Percentiles rank a stretch among this genome's conserved stretches.
Evolutionary conservation across 2,888 invertebrate species (phyloP).

Genomic region (Subacronicta megacephala): DNA sequence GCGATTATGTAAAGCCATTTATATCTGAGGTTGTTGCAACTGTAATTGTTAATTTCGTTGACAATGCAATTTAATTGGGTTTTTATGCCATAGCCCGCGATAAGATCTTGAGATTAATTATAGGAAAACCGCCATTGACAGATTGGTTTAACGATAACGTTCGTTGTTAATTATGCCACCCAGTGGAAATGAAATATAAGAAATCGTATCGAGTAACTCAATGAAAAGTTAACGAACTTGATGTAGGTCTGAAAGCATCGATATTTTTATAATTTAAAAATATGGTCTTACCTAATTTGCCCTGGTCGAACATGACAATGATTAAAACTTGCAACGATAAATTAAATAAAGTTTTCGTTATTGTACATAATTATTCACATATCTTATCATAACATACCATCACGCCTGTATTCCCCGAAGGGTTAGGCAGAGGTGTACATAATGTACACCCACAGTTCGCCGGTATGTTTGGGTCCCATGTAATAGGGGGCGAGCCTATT

Average conservation of each 20-base stretch:
- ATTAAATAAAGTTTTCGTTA: not conserved
- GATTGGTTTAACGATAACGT: slow-evolving; percentile 29
- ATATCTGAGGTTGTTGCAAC: slow-evolving; percentile 16
- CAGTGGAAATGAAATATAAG: slow-evolving; percentile 5
- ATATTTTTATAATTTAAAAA: not conserved
- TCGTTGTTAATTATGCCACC: slow-evolving; percentile 17
- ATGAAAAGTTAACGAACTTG: slow-evolving; percentile 3
- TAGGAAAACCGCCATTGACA: slow-evolving; percentile 25
- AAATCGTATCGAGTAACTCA: slow-evolving; percentile 10
- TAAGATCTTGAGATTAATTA: slow-evolving; percentile 31
- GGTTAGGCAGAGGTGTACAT: too few species aligned
- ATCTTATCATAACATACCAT: too few species aligned
- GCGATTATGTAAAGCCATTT: slow-evolving; percentile 36
- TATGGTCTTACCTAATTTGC: not conserved
- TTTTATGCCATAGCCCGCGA: slow-evolving; percentile 21
- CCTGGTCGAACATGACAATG: not conserved
- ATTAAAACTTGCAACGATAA: not conserved
- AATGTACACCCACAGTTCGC: too few species aligned
- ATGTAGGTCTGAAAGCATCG: not conserved
- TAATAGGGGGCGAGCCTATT: too few species aligned
- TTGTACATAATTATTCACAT: too few species aligned
- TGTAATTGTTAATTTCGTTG: slow-evolving; percentile 28
- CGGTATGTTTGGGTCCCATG: too few species aligned
- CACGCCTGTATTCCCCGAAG: too few species aligned
- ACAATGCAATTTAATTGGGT: slow-evolving; percentile 43